Evolutionary conservation across 2,888 invertebrate genomes (phyloP), one percentile per base, ranked within the genome.

Genomic region (Scaptomyza parva): DNA sequence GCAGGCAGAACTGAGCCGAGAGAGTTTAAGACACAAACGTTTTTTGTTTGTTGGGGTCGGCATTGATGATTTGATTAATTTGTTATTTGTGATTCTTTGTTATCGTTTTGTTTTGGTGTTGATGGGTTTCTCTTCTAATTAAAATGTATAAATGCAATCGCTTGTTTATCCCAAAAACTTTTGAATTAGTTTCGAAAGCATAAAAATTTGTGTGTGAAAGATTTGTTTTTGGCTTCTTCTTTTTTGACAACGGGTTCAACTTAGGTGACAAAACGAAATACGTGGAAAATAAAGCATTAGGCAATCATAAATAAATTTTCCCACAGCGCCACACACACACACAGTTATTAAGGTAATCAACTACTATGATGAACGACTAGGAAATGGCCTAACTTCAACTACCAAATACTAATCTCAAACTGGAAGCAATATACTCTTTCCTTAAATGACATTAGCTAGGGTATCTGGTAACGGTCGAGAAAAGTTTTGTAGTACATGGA

Each of bases 31-130:
- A 40, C 9, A 24, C 59, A 45, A 64, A 40, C 20, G 28, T n/a
- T n/a, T 12, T 30, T 5, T 33, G 30, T 18, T 28, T 28, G 24
- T 54, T 59, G 6, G 62, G 43, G 70, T 53, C 54, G 65, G 45
- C 67, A 72, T 73, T 73, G 63, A 84, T 84, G 88, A 84, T 84
- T 86, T 84, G 84, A 86, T 84, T 88, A 86, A 84, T 88, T 84
- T 59, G 76, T 35, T 2, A 68, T 66, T 86, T 74, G 60, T 59
- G 64, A 41, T 57, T 70, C 48, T 37, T 54, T 52, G 43, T 39
- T n/a, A n/a, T n/a, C n/a, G 22, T 18, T 37, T 52, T 20, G n/a
- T 17, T 24, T 40, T 39, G 48, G 67, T 67, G 74, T 57, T 73
- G 72, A 61, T 67, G 51, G 37, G 35, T 28, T 67, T 28, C 41